Conservation (phyloP, 1,140 invertebrate genomes). For the Cotesia chilonis region DNA sequence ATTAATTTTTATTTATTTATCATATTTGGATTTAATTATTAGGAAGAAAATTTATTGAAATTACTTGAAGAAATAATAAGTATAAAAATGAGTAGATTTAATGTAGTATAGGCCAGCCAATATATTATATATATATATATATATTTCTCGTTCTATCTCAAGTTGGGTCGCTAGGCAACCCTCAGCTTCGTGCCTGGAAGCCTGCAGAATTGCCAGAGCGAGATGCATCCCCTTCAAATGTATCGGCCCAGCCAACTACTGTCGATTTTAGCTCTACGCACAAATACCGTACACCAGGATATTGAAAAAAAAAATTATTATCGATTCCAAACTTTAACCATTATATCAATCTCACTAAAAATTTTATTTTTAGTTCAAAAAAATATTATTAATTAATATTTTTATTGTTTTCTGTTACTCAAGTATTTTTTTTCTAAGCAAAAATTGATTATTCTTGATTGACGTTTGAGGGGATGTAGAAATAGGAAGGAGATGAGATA, state of each 20-base stretch:
- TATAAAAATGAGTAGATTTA: conserved; percentile 29
- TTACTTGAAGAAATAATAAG: neutral
- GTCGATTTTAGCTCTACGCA: conserved; percentile 1
- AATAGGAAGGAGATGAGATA: no score
- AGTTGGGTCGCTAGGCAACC: conserved; percentile 42
- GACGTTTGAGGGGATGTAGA: neutral
- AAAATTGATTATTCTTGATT: no score
- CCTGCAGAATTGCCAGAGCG: conserved; percentile 35
- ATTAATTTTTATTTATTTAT: no score
- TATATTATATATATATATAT: conserved; percentile 5
- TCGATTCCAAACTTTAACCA: no score
- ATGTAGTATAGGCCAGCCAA: conserved; percentile 25
- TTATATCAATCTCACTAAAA: no score
- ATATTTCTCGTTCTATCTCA: conserved; percentile 6
- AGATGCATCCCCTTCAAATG: conserved; percentile 25
- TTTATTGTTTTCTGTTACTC: no score
- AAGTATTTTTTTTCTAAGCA: no score
- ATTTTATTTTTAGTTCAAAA: no score
- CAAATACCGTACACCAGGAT: neutral
- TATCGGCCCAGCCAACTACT: conserved; percentile 12
- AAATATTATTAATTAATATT: no score
- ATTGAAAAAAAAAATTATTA: neutral
- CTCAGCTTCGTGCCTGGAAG: conserved; percentile 35
- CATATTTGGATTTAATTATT: no score
- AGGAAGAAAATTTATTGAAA: neutral